Evolutionary conservation across 1,140 invertebrate genomes (phyloP).

Genomic region (Thalassaphorura encarpata): DNA sequence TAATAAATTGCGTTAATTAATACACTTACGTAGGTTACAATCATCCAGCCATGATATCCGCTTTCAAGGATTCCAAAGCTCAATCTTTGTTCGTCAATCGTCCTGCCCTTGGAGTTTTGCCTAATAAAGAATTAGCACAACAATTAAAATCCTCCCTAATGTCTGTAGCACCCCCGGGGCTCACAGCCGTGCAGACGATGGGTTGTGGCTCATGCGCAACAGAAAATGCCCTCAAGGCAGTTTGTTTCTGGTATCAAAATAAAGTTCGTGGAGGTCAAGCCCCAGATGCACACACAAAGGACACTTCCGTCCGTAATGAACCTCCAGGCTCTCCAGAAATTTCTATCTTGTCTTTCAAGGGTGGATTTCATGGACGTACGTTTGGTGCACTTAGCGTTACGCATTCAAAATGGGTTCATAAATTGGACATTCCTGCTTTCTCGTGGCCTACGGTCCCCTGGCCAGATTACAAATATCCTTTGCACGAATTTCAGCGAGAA

Average conservation of each 20-base stretch:
- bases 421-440: slow-evolving; percentile 87
- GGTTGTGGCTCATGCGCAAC: slow-evolving; percentile 94
- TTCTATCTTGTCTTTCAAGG: slow-evolving; percentile 66
- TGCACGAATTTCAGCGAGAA: slow-evolving; percentile 66
- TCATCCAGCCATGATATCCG: slow-evolving; percentile 72
- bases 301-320: slow-evolving; percentile 72
- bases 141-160: slow-evolving; percentile 63
- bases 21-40: slow-evolving; percentile 74
- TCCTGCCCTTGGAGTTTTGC: slow-evolving; percentile 85
- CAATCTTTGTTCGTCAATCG: slow-evolving; percentile 81
- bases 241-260: slow-evolving; percentile 63
- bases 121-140: slow-evolving; percentile 69
- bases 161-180: slow-evolving; percentile 62
- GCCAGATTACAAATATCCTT: slow-evolving; percentile 82
- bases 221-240: slow-evolving; percentile 89
- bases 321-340: slow-evolving; percentile 72
- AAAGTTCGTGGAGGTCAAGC: slow-evolving; percentile 53
- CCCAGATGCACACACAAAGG: slow-evolving; percentile 65
- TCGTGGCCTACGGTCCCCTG: slow-evolving; percentile 91
- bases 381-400: slow-evolving; percentile 76
- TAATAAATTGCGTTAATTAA: neutral
- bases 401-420: slow-evolving; percentile 91
- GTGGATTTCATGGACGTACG: slow-evolving; percentile 76
- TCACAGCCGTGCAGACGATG: slow-evolving; percentile 79
- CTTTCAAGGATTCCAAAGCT: slow-evolving; percentile 62